phyloP scores from a whole-genome alignment of 2,888 invertebrate species.

The Furcula furcula region DNA sequence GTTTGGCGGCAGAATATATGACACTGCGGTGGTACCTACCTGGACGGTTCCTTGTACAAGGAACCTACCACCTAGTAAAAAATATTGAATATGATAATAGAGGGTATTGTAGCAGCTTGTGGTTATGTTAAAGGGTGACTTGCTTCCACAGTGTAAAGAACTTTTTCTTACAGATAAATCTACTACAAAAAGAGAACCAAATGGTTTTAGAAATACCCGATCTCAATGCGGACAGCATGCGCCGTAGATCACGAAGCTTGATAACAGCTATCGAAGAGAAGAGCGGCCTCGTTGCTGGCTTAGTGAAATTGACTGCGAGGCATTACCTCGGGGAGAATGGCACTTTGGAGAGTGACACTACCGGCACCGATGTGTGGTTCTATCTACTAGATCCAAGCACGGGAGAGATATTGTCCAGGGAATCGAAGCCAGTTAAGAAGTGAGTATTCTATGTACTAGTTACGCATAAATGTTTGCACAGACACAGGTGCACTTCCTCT shows the following conservation, averaged over 20 bases:
- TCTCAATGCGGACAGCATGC: conserved; percentile 86
- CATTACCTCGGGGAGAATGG: conserved; percentile 88
- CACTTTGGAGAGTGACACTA: conserved; percentile 86
- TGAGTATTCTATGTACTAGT: conserved; percentile 51
- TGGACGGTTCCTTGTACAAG: no score
- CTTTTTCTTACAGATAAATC: conserved; percentile 84
- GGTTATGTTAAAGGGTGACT: no score
- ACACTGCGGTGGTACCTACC: no score
- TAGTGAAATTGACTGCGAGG: conserved; percentile 91
- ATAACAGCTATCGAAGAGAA: conserved; percentile 85
- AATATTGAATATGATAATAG: no score
- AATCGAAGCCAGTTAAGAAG: conserved; percentile 86
- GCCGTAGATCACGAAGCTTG: conserved; percentile 71
- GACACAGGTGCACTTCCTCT: no score
- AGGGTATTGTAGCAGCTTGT: no score
- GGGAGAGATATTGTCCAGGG: conserved; percentile 87
- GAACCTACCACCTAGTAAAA: no score
- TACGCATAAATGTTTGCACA: no score
- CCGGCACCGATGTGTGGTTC: conserved; percentile 93
- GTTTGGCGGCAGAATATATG: no score
- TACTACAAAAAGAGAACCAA: conserved; percentile 89
- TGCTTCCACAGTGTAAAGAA: no score
- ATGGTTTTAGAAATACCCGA: conserved; percentile 90
- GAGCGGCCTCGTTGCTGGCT: conserved; percentile 88
- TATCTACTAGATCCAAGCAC: conserved; percentile 91